Evolutionary conservation across 2,888 invertebrate genomes (phyloP).

Genomic region (Rosalia funebris): DNA sequence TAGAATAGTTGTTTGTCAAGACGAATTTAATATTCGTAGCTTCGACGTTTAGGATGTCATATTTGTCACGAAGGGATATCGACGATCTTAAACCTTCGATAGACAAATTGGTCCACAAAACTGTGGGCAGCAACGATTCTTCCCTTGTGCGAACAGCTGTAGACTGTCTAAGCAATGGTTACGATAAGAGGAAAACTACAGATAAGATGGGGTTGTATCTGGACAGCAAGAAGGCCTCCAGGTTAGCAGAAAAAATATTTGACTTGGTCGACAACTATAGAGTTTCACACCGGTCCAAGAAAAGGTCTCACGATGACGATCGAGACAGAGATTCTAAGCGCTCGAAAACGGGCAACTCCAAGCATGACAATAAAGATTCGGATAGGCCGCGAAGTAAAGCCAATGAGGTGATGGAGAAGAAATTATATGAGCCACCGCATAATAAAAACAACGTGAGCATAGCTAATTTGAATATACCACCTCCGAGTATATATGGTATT

Average conservation of each 20-base stretch:
- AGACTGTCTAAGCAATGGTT: slow-evolving; percentile 81
- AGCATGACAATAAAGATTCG: slow-evolving; percentile 50
- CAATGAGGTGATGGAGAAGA: slow-evolving; percentile 73
- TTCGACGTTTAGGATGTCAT: too few species aligned
- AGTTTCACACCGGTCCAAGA: slow-evolving; percentile 71
- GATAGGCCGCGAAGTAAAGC: slow-evolving; percentile 44
- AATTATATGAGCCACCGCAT: slow-evolving; percentile 75
- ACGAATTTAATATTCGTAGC: too few species aligned
- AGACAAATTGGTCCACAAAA: slow-evolving; percentile 82
- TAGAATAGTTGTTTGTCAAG: too few species aligned
- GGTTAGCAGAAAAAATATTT: slow-evolving; percentile 81
- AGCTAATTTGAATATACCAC: slow-evolving; percentile 58
- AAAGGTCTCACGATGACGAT: slow-evolving; percentile 73
- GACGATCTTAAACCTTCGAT: slow-evolving; percentile 83
- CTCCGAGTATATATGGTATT: slow-evolving; percentile 61
- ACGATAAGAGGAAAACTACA: slow-evolving; percentile 83
- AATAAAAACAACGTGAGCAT: slow-evolving; percentile 54
- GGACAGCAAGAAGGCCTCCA: slow-evolving; percentile 82
- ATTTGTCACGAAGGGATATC: slow-evolving; percentile 80
- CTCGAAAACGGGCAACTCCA: slow-evolving; percentile 50
- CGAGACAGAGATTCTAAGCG: slow-evolving; percentile 67
- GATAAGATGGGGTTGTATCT: slow-evolving; percentile 82
- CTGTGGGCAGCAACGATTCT: slow-evolving; percentile 83
- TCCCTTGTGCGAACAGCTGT: slow-evolving; percentile 83
- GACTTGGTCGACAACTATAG: slow-evolving; percentile 76